phyloP scores from a whole-genome alignment of 2,113 vertebrate genomes.

The Todiramphus chloris region DNA sequence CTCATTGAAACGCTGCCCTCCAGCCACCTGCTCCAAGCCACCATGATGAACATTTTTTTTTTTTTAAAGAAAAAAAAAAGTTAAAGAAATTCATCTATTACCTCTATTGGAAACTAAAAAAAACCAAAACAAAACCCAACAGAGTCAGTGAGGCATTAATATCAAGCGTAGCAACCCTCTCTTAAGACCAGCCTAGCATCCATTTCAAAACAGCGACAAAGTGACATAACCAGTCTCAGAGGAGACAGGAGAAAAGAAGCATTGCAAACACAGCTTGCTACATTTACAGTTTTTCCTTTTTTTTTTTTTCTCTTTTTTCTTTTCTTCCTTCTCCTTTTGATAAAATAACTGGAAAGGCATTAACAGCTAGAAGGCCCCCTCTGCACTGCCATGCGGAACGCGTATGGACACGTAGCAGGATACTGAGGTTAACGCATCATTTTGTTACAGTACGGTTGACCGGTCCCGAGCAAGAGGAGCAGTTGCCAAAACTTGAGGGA shows the following conservation, averaged over 20 bases:
- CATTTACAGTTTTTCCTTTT: constrained; percentile 35
- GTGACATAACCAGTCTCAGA: constrained; percentile 51
- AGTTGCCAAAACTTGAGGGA: not conserved
- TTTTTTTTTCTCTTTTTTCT: not conserved
- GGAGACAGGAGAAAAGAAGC: constrained; percentile 25
- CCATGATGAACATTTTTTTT: constrained; percentile 34
- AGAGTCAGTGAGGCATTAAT: constrained; percentile 45
- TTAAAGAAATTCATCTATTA: not conserved
- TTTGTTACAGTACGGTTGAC: constrained; percentile 42
- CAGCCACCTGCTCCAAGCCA: not conserved
- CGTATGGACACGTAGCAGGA: not conserved
- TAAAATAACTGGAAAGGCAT: constrained; percentile 61
- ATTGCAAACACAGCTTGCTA: constrained; percentile 62
- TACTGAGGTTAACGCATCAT: not conserved
- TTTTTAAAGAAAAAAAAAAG: not conserved
- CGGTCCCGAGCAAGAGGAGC: not conserved
- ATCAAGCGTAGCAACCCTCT: constrained; percentile 49
- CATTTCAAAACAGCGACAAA: constrained; percentile 57
- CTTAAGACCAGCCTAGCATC: constrained; percentile 39
- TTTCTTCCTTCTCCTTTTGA: not conserved
- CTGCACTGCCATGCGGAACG: not conserved
- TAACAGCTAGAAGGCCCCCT: constrained; percentile 52
- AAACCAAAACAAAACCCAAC: not conserved
- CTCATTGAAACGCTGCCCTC: constrained; percentile 72
- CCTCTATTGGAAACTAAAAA: not conserved